These are phyloP conservation scores for Liolophura sinensis DNA, from an alignment of 1,140 invertebrate genomes.

Conservation along the genomic window DNA sequence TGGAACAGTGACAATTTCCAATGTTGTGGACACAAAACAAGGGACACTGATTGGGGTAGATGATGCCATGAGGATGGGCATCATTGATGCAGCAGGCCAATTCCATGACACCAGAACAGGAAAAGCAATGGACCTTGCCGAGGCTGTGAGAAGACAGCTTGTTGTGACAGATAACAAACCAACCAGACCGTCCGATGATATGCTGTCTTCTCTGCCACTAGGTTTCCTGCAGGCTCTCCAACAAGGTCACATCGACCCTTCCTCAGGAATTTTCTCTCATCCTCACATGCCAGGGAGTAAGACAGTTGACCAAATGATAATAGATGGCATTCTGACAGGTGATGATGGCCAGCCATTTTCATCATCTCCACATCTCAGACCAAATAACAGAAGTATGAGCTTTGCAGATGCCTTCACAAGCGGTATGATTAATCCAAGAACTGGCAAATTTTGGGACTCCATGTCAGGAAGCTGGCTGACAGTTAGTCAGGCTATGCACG, in stretches of 20 bases:
- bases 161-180: constrained; percentile 68
- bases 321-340: no score
- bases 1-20: constrained; percentile 61
- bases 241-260: constrained; percentile 34
- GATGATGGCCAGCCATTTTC: no score
- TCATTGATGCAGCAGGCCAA: constrained; percentile 53
- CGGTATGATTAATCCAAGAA: constrained; percentile 29
- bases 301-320: no score
- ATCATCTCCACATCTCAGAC: no score
- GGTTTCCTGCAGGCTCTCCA: constrained; percentile 44
- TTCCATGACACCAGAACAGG: constrained; percentile 78
- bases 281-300: no score
- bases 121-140: constrained; percentile 71
- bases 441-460: constrained; percentile 70
- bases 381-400: background rate
- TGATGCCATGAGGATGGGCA: constrained; percentile 49
- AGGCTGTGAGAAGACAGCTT: constrained; percentile 78
- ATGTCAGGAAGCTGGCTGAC: constrained; percentile 74
- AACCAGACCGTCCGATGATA: background rate
- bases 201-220: background rate
- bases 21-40: constrained; percentile 81
- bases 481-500: constrained; percentile 70
- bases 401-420: constrained; percentile 48
- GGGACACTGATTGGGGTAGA: constrained; percentile 34
- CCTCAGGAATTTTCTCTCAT: no score